A percentile compares a stretch with the other conserved stretches of the same genome.
phyloP scores from a whole-genome alignment of 35 echinoderm and acorn worm genomes.

The Apostichopus japonicus region DNA sequence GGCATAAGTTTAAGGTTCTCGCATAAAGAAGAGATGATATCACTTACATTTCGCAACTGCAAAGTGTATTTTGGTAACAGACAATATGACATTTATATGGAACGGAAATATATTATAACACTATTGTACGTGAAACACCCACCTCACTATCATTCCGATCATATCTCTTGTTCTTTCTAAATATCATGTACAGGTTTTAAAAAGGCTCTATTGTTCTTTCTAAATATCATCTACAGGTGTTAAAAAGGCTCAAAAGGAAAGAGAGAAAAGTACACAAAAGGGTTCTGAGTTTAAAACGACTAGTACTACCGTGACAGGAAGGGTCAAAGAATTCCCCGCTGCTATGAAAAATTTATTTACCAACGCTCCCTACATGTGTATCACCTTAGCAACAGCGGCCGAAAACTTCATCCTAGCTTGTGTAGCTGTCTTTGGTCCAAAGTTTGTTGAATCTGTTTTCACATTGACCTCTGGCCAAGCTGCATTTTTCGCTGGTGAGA shows the following conservation, averaged over 20 bases:
- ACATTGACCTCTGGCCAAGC: conserved; percentile 68
- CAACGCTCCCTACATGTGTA: conserved; percentile 77
- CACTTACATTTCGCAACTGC: no score
- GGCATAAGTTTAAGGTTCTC: no score
- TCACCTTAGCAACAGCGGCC: conserved; percentile 52
- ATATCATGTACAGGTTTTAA: background rate
- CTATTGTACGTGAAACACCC: no score
- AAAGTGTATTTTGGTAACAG: no score
- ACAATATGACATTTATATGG: no score
- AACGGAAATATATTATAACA: no score
- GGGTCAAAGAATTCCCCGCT: conserved; percentile 67
- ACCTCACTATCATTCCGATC: no score
- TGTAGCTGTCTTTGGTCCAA: conserved; percentile 81
- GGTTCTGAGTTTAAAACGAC: conserved; percentile 39
- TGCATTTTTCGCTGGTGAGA: conserved; percentile 71
- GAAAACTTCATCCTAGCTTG: conserved; percentile 79
- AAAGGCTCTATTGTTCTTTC: conserved; percentile 11
- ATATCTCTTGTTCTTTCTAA: no score
- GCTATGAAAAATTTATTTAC: conserved; percentile 65
- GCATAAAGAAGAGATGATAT: no score
- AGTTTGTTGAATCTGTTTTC: conserved; percentile 84
- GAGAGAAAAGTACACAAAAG: conserved; percentile 32
- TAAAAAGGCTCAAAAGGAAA: conserved; percentile 12
- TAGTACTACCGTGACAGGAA: conserved; percentile 21
- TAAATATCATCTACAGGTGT: background rate